Evolutionary conservation across 2,797 vertebrate species (phyloP), one percentile per base, ranked within the genome.

Genomic region (Dicrostonyx torquatus): DNA sequence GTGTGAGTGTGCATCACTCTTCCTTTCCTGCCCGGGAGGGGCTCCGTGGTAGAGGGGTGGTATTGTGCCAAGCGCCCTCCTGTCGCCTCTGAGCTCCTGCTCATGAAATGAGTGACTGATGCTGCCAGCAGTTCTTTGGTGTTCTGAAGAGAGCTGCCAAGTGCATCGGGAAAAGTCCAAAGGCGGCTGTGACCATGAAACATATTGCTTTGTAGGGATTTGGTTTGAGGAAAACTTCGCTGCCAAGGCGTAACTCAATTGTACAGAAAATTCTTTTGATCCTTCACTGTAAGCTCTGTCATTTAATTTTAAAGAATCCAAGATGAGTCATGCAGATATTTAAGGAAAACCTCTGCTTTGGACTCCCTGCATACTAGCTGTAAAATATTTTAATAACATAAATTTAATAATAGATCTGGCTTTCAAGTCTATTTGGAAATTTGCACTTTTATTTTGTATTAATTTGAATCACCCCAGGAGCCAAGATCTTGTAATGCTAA

Each of bases 401-500:
- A 94, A 75, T 98, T 97, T 97, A 97, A 97, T 96, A 96, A 94
- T 87, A 83, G 79, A 97, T 22, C 87, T 84, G 97, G 94, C 96
- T 97, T 97, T 96, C 72, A 96, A 98, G 97, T 96, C 92, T 97
- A 95, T 89, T 97, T 94, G 8, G 97, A 98, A 95, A 98, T 96
- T 96, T 98, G 97, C 95, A 98, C 97, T 98, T 82, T 96, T 98
- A 97, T 97, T 97, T 97, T 96, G 90, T 96, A 95, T 91, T 98
- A 98, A 98, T 97, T 97, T 97, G 97, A 97, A 96, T 97, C 97
- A 98, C 91, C 92, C 75, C 89, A 94, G 97, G 96, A 98, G 96
- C 95, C 95, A 58, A 95, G 97, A 95, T 97, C 97, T 98, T 97
- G 97, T 86, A 97, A 97, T 97, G 97, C 97, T 98, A 98, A 98